Evolutionary conservation across 2,797 vertebrate species (phyloP), one percentile per base, ranked within the genome.

Genomic region (Rhabdomys pumilio): DNA sequence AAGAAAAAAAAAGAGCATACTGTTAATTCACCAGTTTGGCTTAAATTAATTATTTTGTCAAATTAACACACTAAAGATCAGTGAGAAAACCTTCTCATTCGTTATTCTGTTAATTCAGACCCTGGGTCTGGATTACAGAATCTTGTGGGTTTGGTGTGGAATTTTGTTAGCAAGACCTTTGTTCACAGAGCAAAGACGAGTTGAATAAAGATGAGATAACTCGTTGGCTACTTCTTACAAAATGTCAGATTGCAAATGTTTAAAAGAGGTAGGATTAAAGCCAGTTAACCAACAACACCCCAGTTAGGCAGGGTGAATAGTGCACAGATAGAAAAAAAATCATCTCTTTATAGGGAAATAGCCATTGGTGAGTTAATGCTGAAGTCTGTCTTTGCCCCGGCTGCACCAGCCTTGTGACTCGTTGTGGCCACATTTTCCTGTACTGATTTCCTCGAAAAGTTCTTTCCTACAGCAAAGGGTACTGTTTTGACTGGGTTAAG

Each of bases 1-100:
- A 96, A 93, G 93, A 93, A 94, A 90, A 67, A 38, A 38, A n/a
- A 7, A 93, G 31, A 93, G 47, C 96, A 77, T 86, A 53, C 93
- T 97, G 88, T 75, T 41, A 96, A 96, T 83, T 86, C 67, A 85
- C 47, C 26, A 65, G 85, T 73, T 91, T 20, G 53, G 44, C 89
- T 93, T 93, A 89, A 96, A 91, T 96, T 72, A 84, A 81, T 97
- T 92, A 92, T 91, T 96, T 90, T 63, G 93, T 57, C 92, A 89
- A 65, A 61, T 96, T 91, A 87, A 65, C 79, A 75, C 94, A 65
- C 73, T 81, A 73, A 95, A 92, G 81, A 93, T 92, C 44, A 89
- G 76, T 95, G 86, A 95, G 50, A 94, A 96, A 83, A 31, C 22
- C 59, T 82, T 65, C 41, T 26, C 5, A 13, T 94, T 85, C 72